Evolutionary conservation across 2,888 invertebrate genomes (phyloP), one percentile per base, ranked within the genome.

Genomic region (Eupithecia tripunctaria): DNA sequence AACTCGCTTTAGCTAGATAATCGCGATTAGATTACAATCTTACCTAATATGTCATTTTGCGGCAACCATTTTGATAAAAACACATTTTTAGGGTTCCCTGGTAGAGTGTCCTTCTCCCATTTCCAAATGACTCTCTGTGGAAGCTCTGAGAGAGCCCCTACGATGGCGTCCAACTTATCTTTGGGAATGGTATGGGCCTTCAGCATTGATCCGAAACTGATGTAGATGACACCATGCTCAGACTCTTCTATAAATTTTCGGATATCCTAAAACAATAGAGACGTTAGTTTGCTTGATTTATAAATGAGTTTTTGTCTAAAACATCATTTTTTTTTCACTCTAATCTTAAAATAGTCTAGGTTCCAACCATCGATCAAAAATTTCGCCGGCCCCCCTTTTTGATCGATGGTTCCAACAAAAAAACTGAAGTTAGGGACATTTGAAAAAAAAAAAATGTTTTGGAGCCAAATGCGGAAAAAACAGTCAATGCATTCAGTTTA

Each of bases 171-270:
- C 64, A 96, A 82, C 80, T 95, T 96, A 1, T 95, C 93, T 68
- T 88, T 87, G 0, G 96, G 95, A 78, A 97, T 95, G 1, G 95
- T 95, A 1, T 95, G 93, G 1, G 95, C 93, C 82, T 95, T 96
- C 71, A 97, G 90, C 95, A 97, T 95, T 0, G 97, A 97, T 10
- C 97, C 97, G 88, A 97, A 95, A 85, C 96, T 97, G 79, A 97
- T 96, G 82, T 96, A 96, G 76, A 97, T 95, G 2, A 97, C 96
- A 0, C 97, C 97, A 60, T 96, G 91, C 18, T 93, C 83, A 0
- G 97, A 95, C 70, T 95, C 95, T 77, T 96, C 95, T 51, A 97
- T 95, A 84, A 96, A 97, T 71, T 94, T 91, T 68, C 12, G 64
- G 14, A 64, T 21, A 64, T 64, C 36, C 64, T 64, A 38, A 64